Evolutionary conservation across 2,113 vertebrate genomes (phyloP).

Genomic region (Toxotes jaculatrix): DNA sequence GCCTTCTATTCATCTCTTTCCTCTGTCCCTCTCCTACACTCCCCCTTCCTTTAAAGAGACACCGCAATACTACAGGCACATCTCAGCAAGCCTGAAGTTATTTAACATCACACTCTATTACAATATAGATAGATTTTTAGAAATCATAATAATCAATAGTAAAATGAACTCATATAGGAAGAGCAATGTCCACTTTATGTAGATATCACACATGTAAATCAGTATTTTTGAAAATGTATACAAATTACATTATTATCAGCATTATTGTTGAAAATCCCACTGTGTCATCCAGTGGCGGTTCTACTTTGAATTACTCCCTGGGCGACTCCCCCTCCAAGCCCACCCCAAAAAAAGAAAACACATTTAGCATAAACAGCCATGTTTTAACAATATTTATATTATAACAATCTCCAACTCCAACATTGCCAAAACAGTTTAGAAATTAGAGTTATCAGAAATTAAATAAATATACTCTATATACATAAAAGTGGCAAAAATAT

Average conservation of each 20-base stretch:
- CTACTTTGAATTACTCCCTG: too few relatives aligned
- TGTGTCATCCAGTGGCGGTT: too few relatives aligned
- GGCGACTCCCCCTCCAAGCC: too few relatives aligned
- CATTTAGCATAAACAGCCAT: too few relatives aligned
- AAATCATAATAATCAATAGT: not conserved
- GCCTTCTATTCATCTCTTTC: conserved; percentile 83
- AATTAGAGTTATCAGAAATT: too few relatives aligned
- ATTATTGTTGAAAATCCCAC: too few relatives aligned
- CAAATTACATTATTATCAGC: not conserved
- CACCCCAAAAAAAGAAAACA: too few relatives aligned
- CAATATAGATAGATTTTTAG: not conserved
- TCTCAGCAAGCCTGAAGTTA: conserved; percentile 47
- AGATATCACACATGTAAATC: not conserved
- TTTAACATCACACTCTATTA: not conserved
- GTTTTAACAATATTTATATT: too few relatives aligned
- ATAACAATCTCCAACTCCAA: too few relatives aligned
- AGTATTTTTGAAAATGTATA: not conserved
- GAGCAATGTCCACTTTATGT: not conserved
- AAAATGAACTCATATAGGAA: not conserved
- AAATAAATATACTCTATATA: too few relatives aligned
- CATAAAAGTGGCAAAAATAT: too few relatives aligned
- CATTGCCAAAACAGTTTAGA: too few relatives aligned
- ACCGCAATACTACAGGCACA: conserved; percentile 70
- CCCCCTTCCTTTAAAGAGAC: conserved; percentile 85
- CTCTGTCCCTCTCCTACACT: conserved; percentile 78